phyloP scores from a whole-genome alignment of 2,888 invertebrate species.

The Falcaria lacertinaria region DNA sequence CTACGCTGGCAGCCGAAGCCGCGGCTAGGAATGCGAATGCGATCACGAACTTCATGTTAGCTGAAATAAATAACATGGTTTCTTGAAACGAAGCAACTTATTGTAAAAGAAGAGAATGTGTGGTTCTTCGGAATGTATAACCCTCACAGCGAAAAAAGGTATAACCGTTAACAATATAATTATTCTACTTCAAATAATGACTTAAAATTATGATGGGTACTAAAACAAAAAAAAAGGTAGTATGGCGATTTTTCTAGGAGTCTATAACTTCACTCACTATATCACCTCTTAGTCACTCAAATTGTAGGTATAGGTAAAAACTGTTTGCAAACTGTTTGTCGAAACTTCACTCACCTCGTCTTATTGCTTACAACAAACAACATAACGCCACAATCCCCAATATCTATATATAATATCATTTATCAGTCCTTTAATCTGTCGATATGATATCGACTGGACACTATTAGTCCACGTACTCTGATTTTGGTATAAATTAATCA shows the following conservation, averaged over 20 bases:
- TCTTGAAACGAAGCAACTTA: no score
- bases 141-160: no score
- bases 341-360: constrained; percentile 36
- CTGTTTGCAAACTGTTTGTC: no score
- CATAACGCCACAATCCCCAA: constrained; percentile 14
- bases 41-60: constrained; percentile 54
- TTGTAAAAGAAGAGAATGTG: no score
- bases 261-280: no score
- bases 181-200: no score
- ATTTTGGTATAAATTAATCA: constrained; percentile 9
- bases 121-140: no score
- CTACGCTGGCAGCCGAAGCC: constrained; percentile 33
- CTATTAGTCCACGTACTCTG: constrained; percentile 57
- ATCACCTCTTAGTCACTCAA: no score
- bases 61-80: constrained; percentile 1
- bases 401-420: constrained; percentile 19
- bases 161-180: no score
- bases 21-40: constrained; percentile 45
- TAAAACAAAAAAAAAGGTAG: constrained; percentile 25
- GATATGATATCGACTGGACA: constrained; percentile 34
- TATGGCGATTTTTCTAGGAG: no score
- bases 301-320: no score
- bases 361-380: constrained; percentile 33
- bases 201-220: constrained; percentile 6
- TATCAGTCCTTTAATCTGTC: constrained; percentile 24